phyloP scores from a whole-genome alignment of 2,888 invertebrate species.

The Sipha maydis region DNA sequence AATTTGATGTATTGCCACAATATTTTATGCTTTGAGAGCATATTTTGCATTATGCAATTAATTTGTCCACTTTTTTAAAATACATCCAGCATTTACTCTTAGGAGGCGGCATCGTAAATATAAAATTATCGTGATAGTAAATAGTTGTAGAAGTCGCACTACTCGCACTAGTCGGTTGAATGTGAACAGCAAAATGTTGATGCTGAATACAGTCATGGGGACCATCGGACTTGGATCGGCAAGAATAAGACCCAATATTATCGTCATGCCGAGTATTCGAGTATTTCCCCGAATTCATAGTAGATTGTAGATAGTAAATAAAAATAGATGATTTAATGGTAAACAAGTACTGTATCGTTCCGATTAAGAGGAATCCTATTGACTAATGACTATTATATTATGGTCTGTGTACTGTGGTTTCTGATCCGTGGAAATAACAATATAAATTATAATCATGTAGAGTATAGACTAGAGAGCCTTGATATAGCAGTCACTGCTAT shows the following conservation, averaged over 20 bases:
- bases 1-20: slow-evolving; percentile 36
- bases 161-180: slow-evolving; percentile 15
- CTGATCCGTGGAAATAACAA: too few species aligned
- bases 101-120: slow-evolving; percentile 26
- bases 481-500: too few species aligned
- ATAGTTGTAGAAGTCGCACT: not conserved
- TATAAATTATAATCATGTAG: too few species aligned
- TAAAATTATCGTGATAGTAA: slow-evolving; percentile 11
- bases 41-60: slow-evolving; percentile 39
- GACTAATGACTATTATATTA: too few species aligned
- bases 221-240: not conserved
- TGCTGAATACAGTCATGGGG: slow-evolving; percentile 16
- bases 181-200: slow-evolving; percentile 7
- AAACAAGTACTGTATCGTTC: too few species aligned
- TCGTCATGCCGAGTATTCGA: not conserved
- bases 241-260: slow-evolving; percentile 24
- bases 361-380: too few species aligned
- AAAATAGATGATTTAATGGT: too few species aligned
- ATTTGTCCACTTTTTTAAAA: slow-evolving; percentile 34
- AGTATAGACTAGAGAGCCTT: too few species aligned
- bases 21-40: slow-evolving; percentile 36
- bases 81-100: slow-evolving; percentile 32
- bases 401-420: too few species aligned
- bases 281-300: slow-evolving; percentile 34
- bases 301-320: not conserved